phyloP scores from a whole-genome alignment of 1,140 invertebrate species.

The Mactra quadrangularis region DNA sequence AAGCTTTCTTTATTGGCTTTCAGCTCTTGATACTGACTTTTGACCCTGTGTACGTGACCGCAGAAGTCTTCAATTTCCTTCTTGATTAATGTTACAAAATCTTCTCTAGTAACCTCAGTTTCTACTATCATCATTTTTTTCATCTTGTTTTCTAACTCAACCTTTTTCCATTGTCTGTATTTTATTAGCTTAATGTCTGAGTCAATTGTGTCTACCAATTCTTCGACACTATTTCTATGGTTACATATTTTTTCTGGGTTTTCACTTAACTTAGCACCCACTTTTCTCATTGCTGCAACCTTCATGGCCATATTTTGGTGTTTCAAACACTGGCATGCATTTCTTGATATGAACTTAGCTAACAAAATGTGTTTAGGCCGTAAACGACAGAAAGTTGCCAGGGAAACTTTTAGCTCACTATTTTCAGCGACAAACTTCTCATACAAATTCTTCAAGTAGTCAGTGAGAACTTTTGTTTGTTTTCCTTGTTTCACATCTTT shows the following conservation, averaged over 20 bases:
- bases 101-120: no score
- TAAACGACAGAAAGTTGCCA: neutral
- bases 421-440: slow-evolving; percentile 23
- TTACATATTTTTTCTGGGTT: slow-evolving; percentile 57
- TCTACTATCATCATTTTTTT: no score
- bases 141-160: no score
- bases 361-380: neutral
- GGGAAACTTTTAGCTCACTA: neutral
- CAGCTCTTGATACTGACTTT: slow-evolving; percentile 9
- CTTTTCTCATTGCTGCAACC: slow-evolving; percentile 13
- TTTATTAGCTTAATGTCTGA: no score
- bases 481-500: neutral
- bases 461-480: slow-evolving; percentile 1
- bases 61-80: no score
- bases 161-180: no score
- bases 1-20: no score
- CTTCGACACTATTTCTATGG: no score
- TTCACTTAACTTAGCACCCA: slow-evolving; percentile 6
- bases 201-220: no score
- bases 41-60: neutral
- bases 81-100: no score
- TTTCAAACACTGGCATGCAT: slow-evolving; percentile 42
- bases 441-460: slow-evolving; percentile 23
- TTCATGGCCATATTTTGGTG: slow-evolving; percentile 57
- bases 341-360: slow-evolving; percentile 29